A percentile compares a stretch with the other conserved stretches of the same genome.
Conservation (phyloP, 2,797 vertebrate species). For the Chromobotia macracanthus region DNA sequence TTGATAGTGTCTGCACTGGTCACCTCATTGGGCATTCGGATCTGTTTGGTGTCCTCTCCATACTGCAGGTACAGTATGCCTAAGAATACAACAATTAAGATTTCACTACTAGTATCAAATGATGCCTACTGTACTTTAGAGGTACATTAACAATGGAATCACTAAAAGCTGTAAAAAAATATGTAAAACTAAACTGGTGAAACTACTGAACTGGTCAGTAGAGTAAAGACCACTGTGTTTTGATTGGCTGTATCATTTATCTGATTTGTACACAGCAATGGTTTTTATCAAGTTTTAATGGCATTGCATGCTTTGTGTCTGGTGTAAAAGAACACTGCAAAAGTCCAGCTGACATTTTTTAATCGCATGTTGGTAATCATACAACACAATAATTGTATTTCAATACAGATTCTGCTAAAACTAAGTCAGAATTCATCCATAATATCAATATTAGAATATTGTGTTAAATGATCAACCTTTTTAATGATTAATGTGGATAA, state of each 20-base stretch:
- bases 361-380: no score
- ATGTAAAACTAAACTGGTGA: no score
- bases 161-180: not conserved
- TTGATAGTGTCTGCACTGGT: slow-evolving; percentile 93
- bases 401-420: not conserved
- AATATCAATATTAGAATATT: no score
- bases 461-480: no score
- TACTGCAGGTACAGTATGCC: slow-evolving; percentile 97
- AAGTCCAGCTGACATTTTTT: not conserved
- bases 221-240: not conserved
- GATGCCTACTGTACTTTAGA: not conserved
- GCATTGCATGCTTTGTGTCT: not conserved
- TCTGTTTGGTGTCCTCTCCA: slow-evolving; percentile 93
- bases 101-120: not conserved
- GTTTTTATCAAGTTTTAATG: not conserved
- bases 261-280: not conserved
- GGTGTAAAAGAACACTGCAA: not conserved
- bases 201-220: slow-evolving; percentile 14
- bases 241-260: not conserved
- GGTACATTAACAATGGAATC: not conserved
- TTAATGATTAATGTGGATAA: no score
- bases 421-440: no score
- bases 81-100: slow-evolving; percentile 62
- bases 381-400: not conserved
- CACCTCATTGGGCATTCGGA: slow-evolving; percentile 97